These are phyloP conservation scores for Ceraclea dissimilis DNA, from an alignment of 2,888 invertebrate species.

Conservation along the genomic window DNA sequence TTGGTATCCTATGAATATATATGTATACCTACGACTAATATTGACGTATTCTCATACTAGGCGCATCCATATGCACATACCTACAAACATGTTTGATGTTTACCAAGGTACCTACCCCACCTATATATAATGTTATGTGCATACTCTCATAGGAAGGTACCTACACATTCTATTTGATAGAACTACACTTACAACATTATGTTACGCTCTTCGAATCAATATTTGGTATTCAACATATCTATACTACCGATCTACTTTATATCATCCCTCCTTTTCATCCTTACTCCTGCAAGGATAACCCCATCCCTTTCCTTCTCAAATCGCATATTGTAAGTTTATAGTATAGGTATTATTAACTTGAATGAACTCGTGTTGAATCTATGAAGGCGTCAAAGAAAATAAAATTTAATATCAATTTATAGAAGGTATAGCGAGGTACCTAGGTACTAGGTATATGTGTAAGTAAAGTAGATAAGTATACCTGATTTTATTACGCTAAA, in stretches of 20 bases:
- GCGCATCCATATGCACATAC: constrained; percentile 8
- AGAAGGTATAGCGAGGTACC: too few species aligned
- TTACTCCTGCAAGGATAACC: neutral
- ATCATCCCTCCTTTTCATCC: neutral
- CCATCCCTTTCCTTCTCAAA: neutral
- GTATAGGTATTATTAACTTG: too few species aligned
- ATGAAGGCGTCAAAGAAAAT: too few species aligned
- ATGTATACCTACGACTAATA: neutral
- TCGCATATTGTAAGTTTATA: too few species aligned
- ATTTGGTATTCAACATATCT: constrained; percentile 41
- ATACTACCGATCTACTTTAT: neutral
- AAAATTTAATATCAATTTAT: too few species aligned
- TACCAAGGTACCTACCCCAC: neutral
- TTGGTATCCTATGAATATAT: too few species aligned
- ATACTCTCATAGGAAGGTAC: neutral
- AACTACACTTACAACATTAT: constrained; percentile 17
- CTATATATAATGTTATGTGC: neutral
- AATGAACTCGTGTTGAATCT: too few species aligned
- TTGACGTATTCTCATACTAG: constrained; percentile 1
- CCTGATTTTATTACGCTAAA: too few species aligned
- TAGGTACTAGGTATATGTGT: too few species aligned
- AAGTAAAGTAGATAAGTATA: too few species aligned
- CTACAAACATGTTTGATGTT: constrained; percentile 13
- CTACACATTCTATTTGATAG: neutral
- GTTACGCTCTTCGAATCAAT: constrained; percentile 41